A percentile compares a stretch with the other conserved stretches of the same genome.
phyloP scores from a whole-genome alignment of 2,888 invertebrate genomes.

The Aromia moschata region DNA sequence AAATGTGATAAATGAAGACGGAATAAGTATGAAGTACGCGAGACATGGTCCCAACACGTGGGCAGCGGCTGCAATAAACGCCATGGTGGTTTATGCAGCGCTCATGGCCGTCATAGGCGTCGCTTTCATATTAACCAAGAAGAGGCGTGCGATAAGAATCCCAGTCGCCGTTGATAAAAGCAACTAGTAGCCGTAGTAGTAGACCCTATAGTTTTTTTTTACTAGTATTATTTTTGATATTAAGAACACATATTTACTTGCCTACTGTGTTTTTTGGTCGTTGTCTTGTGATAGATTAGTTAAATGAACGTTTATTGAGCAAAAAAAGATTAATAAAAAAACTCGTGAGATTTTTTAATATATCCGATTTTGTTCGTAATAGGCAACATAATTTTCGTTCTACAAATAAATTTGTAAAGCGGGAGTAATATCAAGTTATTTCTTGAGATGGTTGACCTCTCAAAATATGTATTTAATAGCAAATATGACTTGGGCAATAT shows the following conservation, averaged over 20 bases:
- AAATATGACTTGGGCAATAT: too few species aligned
- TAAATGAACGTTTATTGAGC: neutral
- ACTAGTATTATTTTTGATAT: slow-evolving; percentile 16
- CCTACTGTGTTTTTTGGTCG: neutral
- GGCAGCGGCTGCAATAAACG: slow-evolving; percentile 59
- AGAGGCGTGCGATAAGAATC: slow-evolving; percentile 21
- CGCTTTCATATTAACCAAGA: slow-evolving; percentile 36
- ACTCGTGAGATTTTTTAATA: neutral
- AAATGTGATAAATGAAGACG: slow-evolving; percentile 35
- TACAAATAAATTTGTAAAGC: too few species aligned
- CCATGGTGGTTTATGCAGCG: slow-evolving; percentile 59
- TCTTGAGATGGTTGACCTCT: too few species aligned
- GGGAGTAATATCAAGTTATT: too few species aligned
- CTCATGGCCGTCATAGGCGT: slow-evolving; percentile 55
- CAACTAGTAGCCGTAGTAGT: slow-evolving; percentile 1
- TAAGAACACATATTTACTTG: slow-evolving; percentile 6
- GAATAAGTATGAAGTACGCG: slow-evolving; percentile 38
- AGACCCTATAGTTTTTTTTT: neutral
- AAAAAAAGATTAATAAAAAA: neutral
- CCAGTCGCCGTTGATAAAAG: slow-evolving; percentile 5
- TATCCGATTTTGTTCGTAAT: neutral
- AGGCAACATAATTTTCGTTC: too few species aligned
- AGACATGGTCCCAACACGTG: slow-evolving; percentile 54
- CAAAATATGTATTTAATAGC: too few species aligned
- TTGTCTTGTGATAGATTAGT: slow-evolving; percentile 10